A percentile compares a stretch with the other conserved stretches of the same genome.
Evolutionary conservation across 2,797 vertebrate genomes (phyloP).

Genomic region (Coregonus sp.): DNA sequence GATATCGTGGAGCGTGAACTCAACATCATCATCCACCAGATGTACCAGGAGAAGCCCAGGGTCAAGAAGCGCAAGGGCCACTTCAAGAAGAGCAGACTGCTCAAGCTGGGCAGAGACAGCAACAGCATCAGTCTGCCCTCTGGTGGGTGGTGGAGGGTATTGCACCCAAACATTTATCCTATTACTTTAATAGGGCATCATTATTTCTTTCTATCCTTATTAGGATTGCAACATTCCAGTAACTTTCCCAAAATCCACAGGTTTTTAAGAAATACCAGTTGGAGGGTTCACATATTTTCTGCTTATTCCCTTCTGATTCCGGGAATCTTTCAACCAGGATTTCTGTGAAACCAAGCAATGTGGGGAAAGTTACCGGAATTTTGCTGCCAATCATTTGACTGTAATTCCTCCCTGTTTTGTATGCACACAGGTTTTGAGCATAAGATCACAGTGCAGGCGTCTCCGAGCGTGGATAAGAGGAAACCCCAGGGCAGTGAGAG

Average conservation of each 20-base stretch:
- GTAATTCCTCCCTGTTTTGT: not conserved
- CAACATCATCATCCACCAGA: constrained; percentile 91
- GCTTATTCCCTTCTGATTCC: too few species aligned
- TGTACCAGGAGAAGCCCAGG: constrained; percentile 89
- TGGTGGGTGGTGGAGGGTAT: constrained; percentile 72
- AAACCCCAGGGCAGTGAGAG: constrained; percentile 81
- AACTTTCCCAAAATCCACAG: not conserved
- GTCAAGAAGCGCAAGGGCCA: constrained; percentile 89
- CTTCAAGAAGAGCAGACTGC: constrained; percentile 84
- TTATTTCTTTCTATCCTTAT: not conserved
- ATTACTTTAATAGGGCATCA: not conserved
- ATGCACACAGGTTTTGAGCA: constrained; percentile 85
- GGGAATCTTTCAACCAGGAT: constrained; percentile 3
- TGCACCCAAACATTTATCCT: constrained; percentile 20
- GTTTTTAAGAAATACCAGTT: not conserved
- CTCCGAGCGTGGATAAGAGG: constrained; percentile 89
- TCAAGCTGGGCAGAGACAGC: constrained; percentile 85
- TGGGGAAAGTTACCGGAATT: not conserved
- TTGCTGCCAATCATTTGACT: not conserved
- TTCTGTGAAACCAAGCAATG: not conserved
- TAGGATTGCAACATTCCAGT: not conserved
- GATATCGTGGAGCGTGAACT: constrained; percentile 91
- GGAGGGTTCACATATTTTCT: not conserved
- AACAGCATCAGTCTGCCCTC: constrained; percentile 91
- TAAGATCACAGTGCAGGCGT: constrained; percentile 92